Evolutionary conservation across 2,888 invertebrate genomes (phyloP).

Genomic region (Meganola albula): DNA sequence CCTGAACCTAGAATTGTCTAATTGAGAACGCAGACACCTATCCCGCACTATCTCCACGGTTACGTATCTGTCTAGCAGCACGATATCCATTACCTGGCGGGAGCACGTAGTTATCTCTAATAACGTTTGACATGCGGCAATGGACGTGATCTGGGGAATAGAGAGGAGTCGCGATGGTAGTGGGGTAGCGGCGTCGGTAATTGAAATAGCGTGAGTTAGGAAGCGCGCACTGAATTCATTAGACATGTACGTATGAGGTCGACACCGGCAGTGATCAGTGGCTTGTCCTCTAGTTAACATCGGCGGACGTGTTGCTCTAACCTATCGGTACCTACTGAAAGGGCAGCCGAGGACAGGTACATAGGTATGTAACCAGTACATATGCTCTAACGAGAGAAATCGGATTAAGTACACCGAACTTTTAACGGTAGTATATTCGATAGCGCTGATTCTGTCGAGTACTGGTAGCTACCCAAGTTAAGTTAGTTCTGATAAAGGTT

Average conservation of each 20-base stretch:
- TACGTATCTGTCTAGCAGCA: slow-evolving; percentile 17
- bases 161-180: slow-evolving; percentile 2
- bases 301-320: slow-evolving; percentile 13
- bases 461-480: too few species aligned
- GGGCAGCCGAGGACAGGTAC: too few species aligned
- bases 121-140: slow-evolving; percentile 17
- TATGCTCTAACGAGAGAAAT: slow-evolving; percentile 26
- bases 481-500: too few species aligned
- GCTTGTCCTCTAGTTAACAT: slow-evolving; percentile 26
- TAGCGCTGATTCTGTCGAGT: too few species aligned
- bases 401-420: slow-evolving; percentile 6
- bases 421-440: slow-evolving; percentile 7
- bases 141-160: slow-evolving; percentile 19
- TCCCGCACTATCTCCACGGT: slow-evolving; percentile 9
- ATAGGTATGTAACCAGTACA: too few species aligned
- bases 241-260: slow-evolving; percentile 21
- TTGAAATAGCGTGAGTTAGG: slow-evolving; percentile 30
- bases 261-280: slow-evolving; percentile 20
- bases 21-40: slow-evolving; percentile 37
- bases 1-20: slow-evolving; percentile 32
- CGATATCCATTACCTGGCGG: slow-evolving; percentile 24
- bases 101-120: slow-evolving; percentile 26
- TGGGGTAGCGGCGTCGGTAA: slow-evolving; percentile 15
- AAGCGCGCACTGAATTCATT: slow-evolving; percentile 28
- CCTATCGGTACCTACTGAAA: too few species aligned